Evolutionary conservation across 2,888 invertebrate species (phyloP).

Genomic region (Margaritifera margaritifera): DNA sequence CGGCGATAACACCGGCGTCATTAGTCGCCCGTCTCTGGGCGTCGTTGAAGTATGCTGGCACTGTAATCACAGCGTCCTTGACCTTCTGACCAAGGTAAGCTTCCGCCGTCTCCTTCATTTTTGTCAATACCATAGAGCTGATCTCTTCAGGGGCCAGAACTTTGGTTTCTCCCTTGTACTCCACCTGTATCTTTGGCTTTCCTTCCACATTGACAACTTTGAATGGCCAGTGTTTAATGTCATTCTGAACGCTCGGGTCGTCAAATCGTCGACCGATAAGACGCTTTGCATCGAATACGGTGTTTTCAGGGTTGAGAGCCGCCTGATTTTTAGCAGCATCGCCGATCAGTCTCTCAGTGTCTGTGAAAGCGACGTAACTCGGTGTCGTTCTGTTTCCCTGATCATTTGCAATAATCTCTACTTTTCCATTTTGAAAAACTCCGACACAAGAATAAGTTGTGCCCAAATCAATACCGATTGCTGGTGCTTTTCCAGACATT

Average conservation of each 20-base stretch:
- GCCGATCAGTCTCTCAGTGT: slow-evolving; percentile 73
- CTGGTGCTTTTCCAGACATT: slow-evolving; percentile 49
- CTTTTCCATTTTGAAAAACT: slow-evolving; percentile 74
- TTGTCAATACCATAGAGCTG: slow-evolving; percentile 90
- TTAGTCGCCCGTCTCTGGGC: slow-evolving; percentile 79
- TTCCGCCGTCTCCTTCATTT: slow-evolving; percentile 83
- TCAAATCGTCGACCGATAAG: slow-evolving; percentile 62
- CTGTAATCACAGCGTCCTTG: slow-evolving; percentile 68
- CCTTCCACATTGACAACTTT: slow-evolving; percentile 46
- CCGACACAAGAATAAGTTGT: slow-evolving; percentile 83
- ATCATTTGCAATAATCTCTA: slow-evolving; percentile 75
- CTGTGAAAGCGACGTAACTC: slow-evolving; percentile 82
- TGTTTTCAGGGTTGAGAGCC: slow-evolving; percentile 83
- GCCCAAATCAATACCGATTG: slow-evolving; percentile 91
- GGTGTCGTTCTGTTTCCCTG: slow-evolving; percentile 83
- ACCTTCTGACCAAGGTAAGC: slow-evolving; percentile 78
- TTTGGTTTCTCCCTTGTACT: slow-evolving; percentile 85
- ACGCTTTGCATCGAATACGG: slow-evolving; percentile 75
- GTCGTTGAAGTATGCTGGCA: slow-evolving; percentile 72
- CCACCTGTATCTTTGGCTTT: slow-evolving; percentile 66
- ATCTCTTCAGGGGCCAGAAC: slow-evolving; percentile 91
- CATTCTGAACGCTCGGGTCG: slow-evolving; percentile 56
- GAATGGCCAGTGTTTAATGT: slow-evolving; percentile 68
- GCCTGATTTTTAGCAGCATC: slow-evolving; percentile 75
- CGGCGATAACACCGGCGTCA: slow-evolving; percentile 73